These are phyloP conservation scores for Mimachlamys varia DNA, from an alignment of 2,888 invertebrate species.

Conservation along the genomic window DNA sequence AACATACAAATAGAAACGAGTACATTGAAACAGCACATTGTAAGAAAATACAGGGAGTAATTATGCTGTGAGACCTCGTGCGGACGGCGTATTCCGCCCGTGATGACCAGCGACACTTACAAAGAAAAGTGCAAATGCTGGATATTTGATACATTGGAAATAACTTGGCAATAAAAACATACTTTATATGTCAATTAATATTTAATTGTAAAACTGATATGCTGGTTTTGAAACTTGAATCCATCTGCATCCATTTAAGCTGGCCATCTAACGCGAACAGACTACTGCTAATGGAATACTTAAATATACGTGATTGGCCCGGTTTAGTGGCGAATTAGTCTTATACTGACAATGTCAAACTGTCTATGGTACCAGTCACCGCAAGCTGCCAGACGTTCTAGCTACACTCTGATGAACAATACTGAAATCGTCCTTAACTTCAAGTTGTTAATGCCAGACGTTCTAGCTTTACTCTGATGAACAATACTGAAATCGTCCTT, in stretches of 20 bases:
- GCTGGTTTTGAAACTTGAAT: background rate
- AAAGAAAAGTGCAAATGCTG: conserved; percentile 13
- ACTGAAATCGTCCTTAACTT: too few relatives aligned
- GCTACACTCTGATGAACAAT: too few relatives aligned
- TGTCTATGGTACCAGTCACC: background rate
- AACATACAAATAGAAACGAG: conserved; percentile 1
- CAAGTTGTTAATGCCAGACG: too few relatives aligned
- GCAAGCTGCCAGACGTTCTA: too few relatives aligned
- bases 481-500: too few relatives aligned
- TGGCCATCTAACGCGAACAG: background rate
- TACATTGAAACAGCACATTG: background rate
- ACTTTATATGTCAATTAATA: conserved; percentile 10
- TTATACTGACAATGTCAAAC: background rate
- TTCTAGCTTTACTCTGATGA: too few relatives aligned
- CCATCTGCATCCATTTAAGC: background rate
- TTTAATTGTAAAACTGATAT: conserved; percentile 5
- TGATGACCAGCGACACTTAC: background rate
- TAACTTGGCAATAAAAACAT: background rate
- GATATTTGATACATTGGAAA: conserved; percentile 19
- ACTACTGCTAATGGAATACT: background rate
- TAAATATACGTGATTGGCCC: background rate
- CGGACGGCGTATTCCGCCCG: background rate
- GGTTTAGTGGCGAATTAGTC: background rate
- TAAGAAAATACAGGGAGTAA: conserved; percentile 3
- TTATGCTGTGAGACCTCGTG: background rate